Percentiles rank a stretch among this genome's conserved stretches.
Conservation (phyloP, 2,888 invertebrate species). For the Ormyrus thymus region DNA sequence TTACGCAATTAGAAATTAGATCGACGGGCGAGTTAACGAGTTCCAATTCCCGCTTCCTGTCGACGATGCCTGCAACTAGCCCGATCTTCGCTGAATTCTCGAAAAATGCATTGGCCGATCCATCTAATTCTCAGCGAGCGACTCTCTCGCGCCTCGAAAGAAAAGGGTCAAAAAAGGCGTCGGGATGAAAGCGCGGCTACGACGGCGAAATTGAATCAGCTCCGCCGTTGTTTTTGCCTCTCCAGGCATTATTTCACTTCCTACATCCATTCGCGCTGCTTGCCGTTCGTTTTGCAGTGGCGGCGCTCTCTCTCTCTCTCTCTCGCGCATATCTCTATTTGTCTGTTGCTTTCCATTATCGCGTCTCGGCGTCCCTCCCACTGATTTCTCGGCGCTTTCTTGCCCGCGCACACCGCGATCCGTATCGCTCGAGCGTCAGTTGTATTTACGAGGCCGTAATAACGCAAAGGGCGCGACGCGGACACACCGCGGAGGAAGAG, state of each 20-base stretch:
- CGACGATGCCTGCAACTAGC: too few species aligned
- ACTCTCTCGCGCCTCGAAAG: too few species aligned
- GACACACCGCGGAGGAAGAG: not conserved
- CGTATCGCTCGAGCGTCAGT: slow-evolving; percentile 36
- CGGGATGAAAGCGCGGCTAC: too few species aligned
- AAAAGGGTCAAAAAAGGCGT: too few species aligned
- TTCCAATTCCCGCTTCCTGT: too few species aligned
- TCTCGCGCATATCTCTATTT: slow-evolving; percentile 43
- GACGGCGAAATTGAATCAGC: too few species aligned
- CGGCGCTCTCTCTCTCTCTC: not conserved
- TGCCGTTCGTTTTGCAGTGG: not conserved
- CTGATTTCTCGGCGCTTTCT: slow-evolving; percentile 50
- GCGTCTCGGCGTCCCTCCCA: slow-evolving; percentile 35
- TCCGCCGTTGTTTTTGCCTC: not conserved
- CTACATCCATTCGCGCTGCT: too few species aligned
- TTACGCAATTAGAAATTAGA: too few species aligned
- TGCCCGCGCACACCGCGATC: slow-evolving; percentile 33
- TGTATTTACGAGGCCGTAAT: slow-evolving; percentile 45
- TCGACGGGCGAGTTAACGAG: too few species aligned
- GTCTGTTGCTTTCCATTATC: slow-evolving; percentile 49
- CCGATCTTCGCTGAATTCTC: too few species aligned
- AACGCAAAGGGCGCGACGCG: slow-evolving; percentile 25
- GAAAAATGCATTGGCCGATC: too few species aligned
- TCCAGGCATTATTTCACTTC: not conserved
- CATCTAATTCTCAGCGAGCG: too few species aligned